Percentiles rank a stretch among this genome's conserved stretches.
phyloP scores from a whole-genome alignment of 1,140 invertebrate species.

The Saccostrea cuccullata region DNA sequence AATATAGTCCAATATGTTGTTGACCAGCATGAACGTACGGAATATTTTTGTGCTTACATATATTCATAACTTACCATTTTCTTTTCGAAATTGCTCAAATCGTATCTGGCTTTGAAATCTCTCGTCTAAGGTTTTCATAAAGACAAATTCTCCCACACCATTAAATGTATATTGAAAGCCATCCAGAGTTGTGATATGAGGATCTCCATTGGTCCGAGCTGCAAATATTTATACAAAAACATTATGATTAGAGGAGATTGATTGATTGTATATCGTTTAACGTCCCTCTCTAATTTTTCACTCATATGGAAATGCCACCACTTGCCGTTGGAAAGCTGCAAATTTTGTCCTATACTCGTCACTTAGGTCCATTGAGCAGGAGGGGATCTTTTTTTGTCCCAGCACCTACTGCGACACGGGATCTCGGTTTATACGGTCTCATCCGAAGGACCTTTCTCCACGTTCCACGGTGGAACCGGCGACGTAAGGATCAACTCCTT shows the following conservation, averaged over 20 bases:
- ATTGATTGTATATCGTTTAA: neutral
- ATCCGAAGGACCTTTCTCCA: too few relatives aligned
- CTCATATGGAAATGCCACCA: neutral
- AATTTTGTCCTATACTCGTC: neutral
- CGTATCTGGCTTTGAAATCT: conserved; percentile 36
- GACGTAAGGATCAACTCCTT: too few relatives aligned
- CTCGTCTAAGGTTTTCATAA: conserved; percentile 9
- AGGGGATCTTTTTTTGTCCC: too few relatives aligned
- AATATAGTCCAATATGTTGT: too few relatives aligned
- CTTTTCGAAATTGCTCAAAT: conserved; percentile 26
- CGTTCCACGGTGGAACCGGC: too few relatives aligned
- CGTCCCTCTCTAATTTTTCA: neutral
- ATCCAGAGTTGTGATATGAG: conserved; percentile 61
- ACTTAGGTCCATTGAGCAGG: too few relatives aligned
- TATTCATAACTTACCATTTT: neutral
- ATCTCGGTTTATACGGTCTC: too few relatives aligned
- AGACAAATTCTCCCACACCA: conserved; percentile 59
- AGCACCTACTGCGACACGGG: too few relatives aligned
- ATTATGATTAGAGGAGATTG: neutral
- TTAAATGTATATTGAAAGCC: conserved; percentile 64
- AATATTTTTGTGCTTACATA: too few relatives aligned
- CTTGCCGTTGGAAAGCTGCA: neutral
- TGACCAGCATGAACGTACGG: too few relatives aligned
- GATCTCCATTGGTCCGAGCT: conserved; percentile 54
- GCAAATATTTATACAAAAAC: neutral